These are phyloP conservation scores for Corythornis cristatus DNA, from an alignment of 2,113 vertebrate genomes.

Conservation along the genomic window DNA sequence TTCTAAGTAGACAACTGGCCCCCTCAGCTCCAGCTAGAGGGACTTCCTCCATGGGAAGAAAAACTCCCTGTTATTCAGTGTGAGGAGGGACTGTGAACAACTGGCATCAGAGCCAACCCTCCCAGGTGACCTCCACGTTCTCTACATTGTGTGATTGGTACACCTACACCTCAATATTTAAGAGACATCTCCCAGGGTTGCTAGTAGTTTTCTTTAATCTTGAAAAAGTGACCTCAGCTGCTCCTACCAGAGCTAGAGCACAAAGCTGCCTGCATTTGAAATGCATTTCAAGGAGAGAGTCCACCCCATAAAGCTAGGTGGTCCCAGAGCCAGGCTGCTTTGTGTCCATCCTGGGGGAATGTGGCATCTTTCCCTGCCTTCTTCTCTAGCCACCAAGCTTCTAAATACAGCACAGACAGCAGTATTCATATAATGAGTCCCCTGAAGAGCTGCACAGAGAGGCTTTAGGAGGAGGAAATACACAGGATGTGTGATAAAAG, in stretches of 20 bases:
- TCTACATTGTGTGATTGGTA: not conserved
- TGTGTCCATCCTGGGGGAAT: not conserved
- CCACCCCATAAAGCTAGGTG: not conserved
- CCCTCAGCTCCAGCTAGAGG: not conserved
- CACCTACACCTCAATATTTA: rapidly evolving
- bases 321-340: not conserved
- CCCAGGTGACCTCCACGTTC: not conserved
- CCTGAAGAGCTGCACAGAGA: not conserved
- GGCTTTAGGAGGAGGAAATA: not conserved
- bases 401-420: not conserved
- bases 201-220: not conserved
- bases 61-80: not conserved
- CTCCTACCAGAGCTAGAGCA: not conserved
- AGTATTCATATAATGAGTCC: not conserved
- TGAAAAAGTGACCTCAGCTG: not conserved
- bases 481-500: not conserved
- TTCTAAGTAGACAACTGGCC: not conserved
- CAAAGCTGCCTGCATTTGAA: not conserved
- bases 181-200: not conserved
- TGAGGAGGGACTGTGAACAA: not conserved
- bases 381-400: not conserved
- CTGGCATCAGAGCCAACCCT: rapidly evolving
- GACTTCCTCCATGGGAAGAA: not conserved
- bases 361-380: not conserved
- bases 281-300: not conserved